phyloP scores from a whole-genome alignment of 2,888 invertebrate genomes.

The Lordiphosa andalusiaca region DNA sequence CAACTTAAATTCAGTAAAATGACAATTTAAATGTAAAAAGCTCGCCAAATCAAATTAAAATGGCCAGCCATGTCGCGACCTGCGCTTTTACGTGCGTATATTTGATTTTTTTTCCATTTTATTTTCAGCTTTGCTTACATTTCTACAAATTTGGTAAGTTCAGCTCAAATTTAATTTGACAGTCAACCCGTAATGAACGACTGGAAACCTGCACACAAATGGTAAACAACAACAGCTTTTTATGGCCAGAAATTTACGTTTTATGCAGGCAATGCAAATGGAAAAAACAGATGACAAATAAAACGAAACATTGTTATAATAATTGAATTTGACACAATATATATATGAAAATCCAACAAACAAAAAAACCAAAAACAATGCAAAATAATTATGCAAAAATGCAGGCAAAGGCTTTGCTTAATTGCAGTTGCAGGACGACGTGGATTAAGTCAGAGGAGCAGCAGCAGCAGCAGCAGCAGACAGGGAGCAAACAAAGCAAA shows the following conservation, averaged over 20 bases:
- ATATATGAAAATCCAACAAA: background rate
- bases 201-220: conserved; percentile 34
- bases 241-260: conserved; percentile 55
- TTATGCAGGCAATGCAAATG: conserved; percentile 25
- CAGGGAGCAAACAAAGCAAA: conserved; percentile 21
- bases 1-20: too few species aligned
- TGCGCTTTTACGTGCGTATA: conserved; percentile 9
- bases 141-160: conserved; percentile 69
- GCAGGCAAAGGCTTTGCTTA: conserved; percentile 10
- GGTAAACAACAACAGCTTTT: conserved; percentile 63
- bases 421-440: conserved; percentile 12
- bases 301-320: conserved; percentile 31
- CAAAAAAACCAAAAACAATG: background rate
- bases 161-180: conserved; percentile 69
- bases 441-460: conserved; percentile 18
- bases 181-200: conserved; percentile 58
- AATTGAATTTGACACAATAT: conserved; percentile 9
- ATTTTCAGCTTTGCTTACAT: conserved; percentile 15
- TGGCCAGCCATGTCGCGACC: too few species aligned
- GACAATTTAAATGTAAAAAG: too few species aligned
- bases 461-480: background rate
- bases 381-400: conserved; percentile 13
- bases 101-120: conserved; percentile 18
- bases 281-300: conserved; percentile 24
- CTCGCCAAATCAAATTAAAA: too few species aligned